A percentile compares a stretch with the other conserved stretches of the same genome.
phyloP scores from a whole-genome alignment of 2,797 vertebrate species.

The Notoglanidium macrostoma region DNA sequence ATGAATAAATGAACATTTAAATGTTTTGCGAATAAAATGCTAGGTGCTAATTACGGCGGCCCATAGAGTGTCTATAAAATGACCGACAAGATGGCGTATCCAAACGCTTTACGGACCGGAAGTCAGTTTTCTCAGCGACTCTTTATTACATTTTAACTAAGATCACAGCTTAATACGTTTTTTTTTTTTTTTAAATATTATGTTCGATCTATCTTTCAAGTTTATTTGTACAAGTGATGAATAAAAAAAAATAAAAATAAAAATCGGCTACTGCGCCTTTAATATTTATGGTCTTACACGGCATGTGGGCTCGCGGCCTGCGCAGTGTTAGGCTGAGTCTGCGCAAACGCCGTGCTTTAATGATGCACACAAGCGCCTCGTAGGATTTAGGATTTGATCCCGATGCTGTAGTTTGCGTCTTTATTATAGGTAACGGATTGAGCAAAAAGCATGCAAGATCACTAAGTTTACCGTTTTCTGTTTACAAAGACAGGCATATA shows the following conservation, averaged over 20 bases:
- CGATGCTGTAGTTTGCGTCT: neutral
- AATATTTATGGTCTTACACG: neutral
- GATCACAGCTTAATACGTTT: too few relatives aligned
- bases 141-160: too few relatives aligned
- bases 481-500: neutral
- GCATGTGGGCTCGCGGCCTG: neutral
- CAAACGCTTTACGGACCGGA: too few relatives aligned
- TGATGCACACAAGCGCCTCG: neutral
- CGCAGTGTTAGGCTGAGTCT: neutral
- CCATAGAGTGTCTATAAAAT: too few relatives aligned
- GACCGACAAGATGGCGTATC: too few relatives aligned
- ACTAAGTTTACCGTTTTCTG: neutral
- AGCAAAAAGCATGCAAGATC: neutral
- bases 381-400: neutral
- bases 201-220: neutral
- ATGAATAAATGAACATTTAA: too few relatives aligned
- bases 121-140: too few relatives aligned
- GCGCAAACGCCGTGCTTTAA: slow-evolving; percentile 3
- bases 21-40: too few relatives aligned
- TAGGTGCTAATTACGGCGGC: too few relatives aligned
- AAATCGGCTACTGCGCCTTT: neutral
- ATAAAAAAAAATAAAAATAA: neutral
- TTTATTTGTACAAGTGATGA: neutral
- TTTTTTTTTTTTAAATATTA: neutral
- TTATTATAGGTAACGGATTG: too few relatives aligned